Evolutionary conservation across 1,140 invertebrate species (phyloP).

Genomic region (Manduca sexta): DNA sequence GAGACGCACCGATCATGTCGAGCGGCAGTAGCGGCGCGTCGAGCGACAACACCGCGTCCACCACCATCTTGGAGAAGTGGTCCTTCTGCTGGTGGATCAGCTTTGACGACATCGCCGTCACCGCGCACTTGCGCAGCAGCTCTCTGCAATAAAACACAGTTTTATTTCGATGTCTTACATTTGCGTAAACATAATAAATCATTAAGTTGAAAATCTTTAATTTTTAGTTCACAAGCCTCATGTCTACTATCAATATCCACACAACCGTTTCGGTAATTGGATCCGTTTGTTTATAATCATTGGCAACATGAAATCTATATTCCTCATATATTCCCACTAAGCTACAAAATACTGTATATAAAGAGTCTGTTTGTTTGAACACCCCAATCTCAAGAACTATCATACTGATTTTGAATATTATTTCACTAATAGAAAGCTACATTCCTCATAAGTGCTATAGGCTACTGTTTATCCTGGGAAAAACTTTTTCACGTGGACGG

Average conservation of each 20-base stretch:
- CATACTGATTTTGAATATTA: no score
- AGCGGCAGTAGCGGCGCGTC: conserved; percentile 93
- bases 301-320: conserved; percentile 13
- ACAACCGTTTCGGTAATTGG: conserved; percentile 25
- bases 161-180: no score
- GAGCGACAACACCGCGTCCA: conserved; percentile 95
- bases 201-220: no score
- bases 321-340: not conserved
- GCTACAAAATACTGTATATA: not conserved
- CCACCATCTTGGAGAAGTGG: conserved; percentile 98
- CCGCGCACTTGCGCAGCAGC: conserved; percentile 94
- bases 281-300: conserved; percentile 34
- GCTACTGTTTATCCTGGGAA: no score
- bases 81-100: conserved; percentile 95
- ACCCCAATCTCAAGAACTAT: not conserved
- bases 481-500: no score
- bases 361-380: not conserved
- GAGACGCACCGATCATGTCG: conserved; percentile 94
- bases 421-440: no score
- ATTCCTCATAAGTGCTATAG: no score
- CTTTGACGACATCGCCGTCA: conserved; percentile 97
- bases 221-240: conserved; percentile 15
- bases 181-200: no score
- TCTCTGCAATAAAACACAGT: conserved; percentile 63
- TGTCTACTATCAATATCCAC: conserved; percentile 21